These are phyloP conservation scores for Eunapius fragilis DNA, from an alignment of 37 sponge, comb jelly and placozoan species.

Conservation along the genomic window DNA sequence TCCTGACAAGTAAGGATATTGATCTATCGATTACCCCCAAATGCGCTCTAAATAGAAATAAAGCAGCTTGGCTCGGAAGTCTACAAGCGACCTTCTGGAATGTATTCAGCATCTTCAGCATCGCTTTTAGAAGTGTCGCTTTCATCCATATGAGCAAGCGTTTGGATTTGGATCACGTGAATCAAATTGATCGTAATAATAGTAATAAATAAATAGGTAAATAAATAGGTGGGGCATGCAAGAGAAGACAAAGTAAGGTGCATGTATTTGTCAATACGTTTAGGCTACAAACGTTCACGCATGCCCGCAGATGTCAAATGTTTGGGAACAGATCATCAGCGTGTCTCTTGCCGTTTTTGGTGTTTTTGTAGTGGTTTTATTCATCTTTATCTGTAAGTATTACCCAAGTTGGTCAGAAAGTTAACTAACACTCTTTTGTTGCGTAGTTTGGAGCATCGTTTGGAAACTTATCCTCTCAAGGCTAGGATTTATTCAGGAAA, in stretches of 20 bases:
- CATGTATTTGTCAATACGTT: background rate
- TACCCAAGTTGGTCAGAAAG: background rate
- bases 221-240: background rate
- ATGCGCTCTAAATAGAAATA: background rate
- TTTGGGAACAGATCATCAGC: conserved; percentile 9
- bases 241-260: background rate
- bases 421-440: background rate
- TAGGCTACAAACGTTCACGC: background rate
- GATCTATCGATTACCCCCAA: background rate
- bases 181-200: background rate
- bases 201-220: too few relatives aligned
- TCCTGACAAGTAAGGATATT: background rate
- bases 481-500: conserved; percentile 81
- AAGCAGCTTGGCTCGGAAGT: background rate
- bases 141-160: conserved; percentile 33
- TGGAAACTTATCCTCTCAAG: conserved; percentile 20
- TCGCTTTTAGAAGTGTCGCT: conserved; percentile 28
- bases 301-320: background rate
- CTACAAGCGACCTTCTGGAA: conserved; percentile 65
- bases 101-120: conserved; percentile 75
- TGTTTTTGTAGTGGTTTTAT: conserved; percentile 11
- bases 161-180: background rate
- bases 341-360: conserved; percentile 30
- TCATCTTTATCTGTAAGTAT: conserved; percentile 50
- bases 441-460: background rate